Base-by-base conservation (phyloP, 1,140 invertebrate genomes). In the Neuroterus valhalla region DNA sequence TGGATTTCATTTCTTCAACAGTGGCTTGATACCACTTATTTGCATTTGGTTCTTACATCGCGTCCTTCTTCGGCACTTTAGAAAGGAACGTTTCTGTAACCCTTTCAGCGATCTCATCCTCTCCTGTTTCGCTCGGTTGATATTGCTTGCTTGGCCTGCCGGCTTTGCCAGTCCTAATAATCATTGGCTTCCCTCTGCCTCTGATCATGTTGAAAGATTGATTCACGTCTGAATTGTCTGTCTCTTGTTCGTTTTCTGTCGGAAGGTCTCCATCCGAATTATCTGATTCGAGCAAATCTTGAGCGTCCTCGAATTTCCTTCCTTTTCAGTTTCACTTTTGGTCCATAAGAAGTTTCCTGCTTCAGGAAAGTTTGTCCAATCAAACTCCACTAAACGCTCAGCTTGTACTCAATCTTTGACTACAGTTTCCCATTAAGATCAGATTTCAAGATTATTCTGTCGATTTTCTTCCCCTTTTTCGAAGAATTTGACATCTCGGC, bases 1-100 rank as follows among this genome's bases (percentile, higher is more conserved):
- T 42, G 8, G 67, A 71, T 8, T 17, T 71, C 3, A 68, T 19
- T 31, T 62, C 42, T 68, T 72, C 48, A 42, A 72, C 26, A 19
- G 43, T 81, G 19, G n/a, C 42, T 21, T 69, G 17, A 42, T 67
- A 14, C 43, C 66, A 62, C 55, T 68, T 44, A 8, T 38, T 45
- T 55, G 42, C 75, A 43, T 55, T 44, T 46, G 23, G 17, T 10
- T 48, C 66, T 46, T 52, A 8, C 43, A 71, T 45, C 55, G 62
- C 66, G 14, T 42, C 42, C 67, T 23, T 38, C 14, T 52, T 31
- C 3, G 68, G 46, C 5, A 48, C n/a, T 48, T 48, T 17, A 15
- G 46, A 2, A 17, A 48, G 6, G 46, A 48, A 48, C 15, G 19
- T 48, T 48, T 48, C 46, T n/a, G 46, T 17, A 5, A 4, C 46